phyloP scores from a whole-genome alignment of 2,113 vertebrate genomes.

The Synodontis membranacea region DNA sequence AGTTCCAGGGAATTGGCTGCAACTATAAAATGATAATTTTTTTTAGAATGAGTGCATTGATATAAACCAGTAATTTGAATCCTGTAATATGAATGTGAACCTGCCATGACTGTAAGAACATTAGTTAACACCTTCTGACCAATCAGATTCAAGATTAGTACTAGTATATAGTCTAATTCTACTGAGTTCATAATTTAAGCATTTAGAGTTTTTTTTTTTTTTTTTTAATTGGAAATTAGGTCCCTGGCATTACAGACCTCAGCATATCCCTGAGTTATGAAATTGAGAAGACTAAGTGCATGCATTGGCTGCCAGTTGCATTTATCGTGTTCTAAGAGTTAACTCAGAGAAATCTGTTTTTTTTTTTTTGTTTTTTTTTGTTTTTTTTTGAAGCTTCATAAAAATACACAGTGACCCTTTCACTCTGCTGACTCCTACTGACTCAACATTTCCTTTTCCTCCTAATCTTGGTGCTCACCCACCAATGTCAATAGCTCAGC shows the following conservation, averaged over 20 bases:
- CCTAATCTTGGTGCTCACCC: neutral
- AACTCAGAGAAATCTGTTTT: neutral
- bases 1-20: no score
- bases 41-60: no score
- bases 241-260: neutral
- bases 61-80: no score
- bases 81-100: no score
- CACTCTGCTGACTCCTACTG: neutral
- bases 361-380: neutral
- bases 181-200: neutral
- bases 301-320: neutral
- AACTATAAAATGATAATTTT: no score
- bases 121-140: neutral
- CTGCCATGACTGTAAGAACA: neutral
- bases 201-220: neutral
- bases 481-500: neutral
- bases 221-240: neutral
- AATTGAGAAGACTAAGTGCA: neutral
- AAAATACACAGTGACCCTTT: conserved; percentile 1
- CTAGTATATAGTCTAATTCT: neutral
- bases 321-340: neutral
- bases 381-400: neutral
- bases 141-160: neutral
- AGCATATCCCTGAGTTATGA: neutral
- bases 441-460: neutral